Conservation (phyloP, 2,113 vertebrate genomes). For the Plestiodon gilberti region DNA sequence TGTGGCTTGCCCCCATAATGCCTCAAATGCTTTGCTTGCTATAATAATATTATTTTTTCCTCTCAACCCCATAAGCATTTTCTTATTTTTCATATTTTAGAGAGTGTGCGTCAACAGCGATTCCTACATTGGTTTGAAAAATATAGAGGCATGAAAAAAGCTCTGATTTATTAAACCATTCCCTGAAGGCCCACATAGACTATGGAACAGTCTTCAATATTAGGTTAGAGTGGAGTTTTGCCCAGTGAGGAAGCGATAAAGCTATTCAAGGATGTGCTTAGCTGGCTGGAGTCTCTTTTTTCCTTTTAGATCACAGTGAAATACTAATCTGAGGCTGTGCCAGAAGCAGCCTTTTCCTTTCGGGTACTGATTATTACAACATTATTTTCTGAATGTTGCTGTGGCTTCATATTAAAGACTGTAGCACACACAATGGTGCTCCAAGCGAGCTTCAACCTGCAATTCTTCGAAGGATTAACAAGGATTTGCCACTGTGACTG, state of each 20-base stretch:
- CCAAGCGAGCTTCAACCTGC: neutral
- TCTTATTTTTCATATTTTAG: slow-evolving; percentile 13
- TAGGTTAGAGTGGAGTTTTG: slow-evolving; percentile 16
- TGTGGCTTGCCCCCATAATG: neutral
- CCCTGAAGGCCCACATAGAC: neutral
- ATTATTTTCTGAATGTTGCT: neutral
- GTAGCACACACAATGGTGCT: neutral
- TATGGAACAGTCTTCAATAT: slow-evolving; percentile 25
- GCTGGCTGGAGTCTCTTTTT: neutral
- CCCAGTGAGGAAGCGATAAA: slow-evolving; percentile 7
- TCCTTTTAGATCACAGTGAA: slow-evolving; percentile 11
- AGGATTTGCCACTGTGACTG: neutral
- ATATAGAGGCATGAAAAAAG: neutral
- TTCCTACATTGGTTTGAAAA: slow-evolving; percentile 3
- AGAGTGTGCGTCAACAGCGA: neutral
- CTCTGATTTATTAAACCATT: slow-evolving; percentile 19
- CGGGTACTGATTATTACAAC: neutral
- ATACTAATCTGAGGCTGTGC: slow-evolving; percentile 20
- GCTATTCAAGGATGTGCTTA: slow-evolving; percentile 13
- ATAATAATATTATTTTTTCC: neutral
- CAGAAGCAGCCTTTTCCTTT: neutral
- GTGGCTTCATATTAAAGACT: neutral
- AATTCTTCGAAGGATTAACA: neutral
- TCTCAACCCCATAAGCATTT: neutral
- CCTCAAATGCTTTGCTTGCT: neutral